phyloP scores from a whole-genome alignment of 2,888 invertebrate species.

The Tolmerus cingulatus region DNA sequence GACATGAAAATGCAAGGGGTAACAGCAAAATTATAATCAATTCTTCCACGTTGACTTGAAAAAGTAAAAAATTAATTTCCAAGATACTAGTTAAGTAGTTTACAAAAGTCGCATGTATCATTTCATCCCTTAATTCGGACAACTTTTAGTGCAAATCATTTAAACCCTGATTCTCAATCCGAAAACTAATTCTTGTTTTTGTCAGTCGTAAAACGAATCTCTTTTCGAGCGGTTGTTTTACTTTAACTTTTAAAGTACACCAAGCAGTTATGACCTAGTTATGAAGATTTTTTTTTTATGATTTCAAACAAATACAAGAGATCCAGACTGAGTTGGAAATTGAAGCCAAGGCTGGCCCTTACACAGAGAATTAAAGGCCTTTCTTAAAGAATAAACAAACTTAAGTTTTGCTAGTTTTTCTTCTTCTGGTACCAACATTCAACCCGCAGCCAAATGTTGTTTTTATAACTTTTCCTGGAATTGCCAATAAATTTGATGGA shows the following conservation, averaged over 20 bases:
- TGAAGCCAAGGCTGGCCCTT: not conserved
- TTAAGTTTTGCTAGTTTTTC: not conserved
- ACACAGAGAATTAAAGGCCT: not conserved
- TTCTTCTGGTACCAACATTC: not conserved
- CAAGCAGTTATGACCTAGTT: slow-evolving; percentile 1
- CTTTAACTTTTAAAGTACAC: not conserved
- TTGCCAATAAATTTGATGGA: not conserved
- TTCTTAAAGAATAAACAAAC: not conserved
- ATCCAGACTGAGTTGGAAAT: not conserved
- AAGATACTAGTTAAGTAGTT: not conserved
- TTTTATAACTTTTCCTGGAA: not conserved
- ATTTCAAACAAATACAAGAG: not conserved
- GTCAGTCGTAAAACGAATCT: not conserved
- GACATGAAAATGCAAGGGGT: not conserved
- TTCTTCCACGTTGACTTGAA: not conserved
- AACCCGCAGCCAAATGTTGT: not conserved
- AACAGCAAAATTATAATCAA: not conserved
- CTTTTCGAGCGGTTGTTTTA: not conserved
- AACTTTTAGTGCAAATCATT: not conserved
- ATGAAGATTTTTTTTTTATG: not conserved
- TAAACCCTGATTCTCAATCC: not conserved
- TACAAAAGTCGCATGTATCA: not conserved
- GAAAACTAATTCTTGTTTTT: not conserved
- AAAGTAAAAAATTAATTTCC: not conserved
- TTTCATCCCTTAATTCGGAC: not conserved